A percentile compares a stretch with the other conserved stretches of the same genome.
Conservation (phyloP, 2,888 invertebrate species). For the Chrysopilus asiliformis region DNA sequence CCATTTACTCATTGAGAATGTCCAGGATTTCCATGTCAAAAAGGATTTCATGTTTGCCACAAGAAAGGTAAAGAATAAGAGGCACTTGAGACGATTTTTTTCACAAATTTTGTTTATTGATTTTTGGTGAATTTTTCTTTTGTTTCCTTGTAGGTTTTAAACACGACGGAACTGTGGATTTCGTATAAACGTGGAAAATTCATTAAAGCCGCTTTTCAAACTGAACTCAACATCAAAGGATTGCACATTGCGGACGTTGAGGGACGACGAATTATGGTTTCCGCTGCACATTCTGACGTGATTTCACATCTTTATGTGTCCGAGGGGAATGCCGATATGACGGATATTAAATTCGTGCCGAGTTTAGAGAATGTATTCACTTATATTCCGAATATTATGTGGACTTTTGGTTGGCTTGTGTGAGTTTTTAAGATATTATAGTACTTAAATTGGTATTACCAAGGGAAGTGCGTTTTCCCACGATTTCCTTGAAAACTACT, state of each 20-base stretch:
- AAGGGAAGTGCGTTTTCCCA: neutral
- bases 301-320: constrained; percentile 71
- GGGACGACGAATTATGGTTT: constrained; percentile 64
- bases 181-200: constrained; percentile 62
- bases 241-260: constrained; percentile 78
- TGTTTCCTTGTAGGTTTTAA: constrained; percentile 20
- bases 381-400: constrained; percentile 69
- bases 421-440: constrained; percentile 37
- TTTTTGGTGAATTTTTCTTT: too few relatives aligned
- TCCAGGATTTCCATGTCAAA: constrained; percentile 69
- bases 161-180: constrained; percentile 53
- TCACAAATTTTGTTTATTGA: too few relatives aligned
- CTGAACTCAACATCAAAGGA: constrained; percentile 42
- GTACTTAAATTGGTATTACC: neutral
- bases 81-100: too few relatives aligned
- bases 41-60: constrained; percentile 79
- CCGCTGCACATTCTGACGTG: constrained; percentile 62
- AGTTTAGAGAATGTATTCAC: constrained; percentile 71
- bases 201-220: constrained; percentile 60
- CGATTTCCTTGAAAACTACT: neutral
- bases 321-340: constrained; percentile 48
- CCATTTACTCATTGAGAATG: constrained; percentile 44
- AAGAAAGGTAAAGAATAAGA: constrained; percentile 36
- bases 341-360: constrained; percentile 56
- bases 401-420: constrained; percentile 73